Evolutionary conservation across 2,888 invertebrate genomes (phyloP).

Genomic region (Seira ritae): DNA sequence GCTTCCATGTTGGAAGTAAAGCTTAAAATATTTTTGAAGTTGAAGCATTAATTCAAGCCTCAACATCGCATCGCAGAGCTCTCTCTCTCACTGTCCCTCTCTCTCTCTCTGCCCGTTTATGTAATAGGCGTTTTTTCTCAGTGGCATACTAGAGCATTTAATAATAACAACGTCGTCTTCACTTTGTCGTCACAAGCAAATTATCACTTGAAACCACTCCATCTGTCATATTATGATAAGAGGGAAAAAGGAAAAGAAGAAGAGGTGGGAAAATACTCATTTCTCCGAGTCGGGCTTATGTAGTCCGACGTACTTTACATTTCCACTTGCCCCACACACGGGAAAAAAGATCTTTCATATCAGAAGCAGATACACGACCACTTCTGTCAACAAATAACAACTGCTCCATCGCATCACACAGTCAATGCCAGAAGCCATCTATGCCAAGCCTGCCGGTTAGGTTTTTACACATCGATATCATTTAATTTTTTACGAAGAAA

Average conservation of each 20-base stretch:
- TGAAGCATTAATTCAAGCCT: too few relatives aligned
- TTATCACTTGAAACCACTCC: constrained; percentile 61
- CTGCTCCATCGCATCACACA: neutral
- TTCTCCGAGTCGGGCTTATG: constrained; percentile 1
- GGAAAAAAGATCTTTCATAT: neutral
- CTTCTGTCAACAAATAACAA: constrained; percentile 11
- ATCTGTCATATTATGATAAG: constrained; percentile 63
- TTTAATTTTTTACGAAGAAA: neutral
- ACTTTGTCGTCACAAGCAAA: constrained; percentile 39
- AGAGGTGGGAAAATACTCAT: constrained; percentile 24
- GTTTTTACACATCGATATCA: neutral
- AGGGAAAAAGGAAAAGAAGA: constrained; percentile 30
- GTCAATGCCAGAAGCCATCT: neutral
- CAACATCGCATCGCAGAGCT: too few relatives aligned
- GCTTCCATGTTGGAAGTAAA: too few relatives aligned
- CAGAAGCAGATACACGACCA: neutral
- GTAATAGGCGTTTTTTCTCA: neutral
- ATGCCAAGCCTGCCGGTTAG: neutral
- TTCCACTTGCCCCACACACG: neutral
- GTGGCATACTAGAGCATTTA: neutral
- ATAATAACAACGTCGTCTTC: neutral
- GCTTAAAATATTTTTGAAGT: too few relatives aligned
- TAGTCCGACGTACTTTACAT: too few relatives aligned
- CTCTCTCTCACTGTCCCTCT: too few relatives aligned
- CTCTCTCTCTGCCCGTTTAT: too few relatives aligned